Evolutionary conservation across 2,888 invertebrate species (phyloP).

Genomic region (Calliphora vomitoria): DNA sequence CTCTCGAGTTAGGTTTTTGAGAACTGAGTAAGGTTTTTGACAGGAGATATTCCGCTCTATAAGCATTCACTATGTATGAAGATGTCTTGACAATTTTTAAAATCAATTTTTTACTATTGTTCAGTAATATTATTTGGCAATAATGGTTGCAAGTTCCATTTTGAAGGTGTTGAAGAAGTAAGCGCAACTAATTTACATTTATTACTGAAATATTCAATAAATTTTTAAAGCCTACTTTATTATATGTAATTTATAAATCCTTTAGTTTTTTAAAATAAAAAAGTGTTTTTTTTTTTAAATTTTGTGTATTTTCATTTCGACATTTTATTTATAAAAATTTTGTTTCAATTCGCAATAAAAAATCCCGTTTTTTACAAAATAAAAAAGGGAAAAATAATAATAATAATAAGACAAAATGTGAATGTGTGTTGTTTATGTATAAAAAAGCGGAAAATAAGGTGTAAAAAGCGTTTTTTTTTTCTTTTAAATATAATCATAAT

Average conservation of each 20-base stretch:
- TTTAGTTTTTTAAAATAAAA: neutral
- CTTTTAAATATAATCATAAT: conserved; percentile 48
- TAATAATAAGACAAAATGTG: conserved; percentile 30
- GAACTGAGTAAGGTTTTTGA: too few species aligned
- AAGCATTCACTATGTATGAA: too few species aligned
- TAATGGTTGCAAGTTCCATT: too few species aligned
- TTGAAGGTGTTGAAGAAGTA: too few species aligned
- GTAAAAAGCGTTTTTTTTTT: conserved; percentile 50
- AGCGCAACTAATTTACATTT: too few species aligned
- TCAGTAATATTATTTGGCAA: too few species aligned
- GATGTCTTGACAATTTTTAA: too few species aligned
- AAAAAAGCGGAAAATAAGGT: conserved; percentile 24
- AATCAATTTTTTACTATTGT: too few species aligned
- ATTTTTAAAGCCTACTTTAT: neutral
- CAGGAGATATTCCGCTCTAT: too few species aligned
- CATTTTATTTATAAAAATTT: conserved; percentile 7
- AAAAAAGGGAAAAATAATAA: conserved; percentile 24
- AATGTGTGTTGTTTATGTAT: conserved; percentile 43
- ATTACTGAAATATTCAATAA: neutral
- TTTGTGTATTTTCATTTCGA: neutral
- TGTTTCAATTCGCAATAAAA: neutral
- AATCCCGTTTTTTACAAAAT: neutral
- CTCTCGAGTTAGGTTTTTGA: too few species aligned
- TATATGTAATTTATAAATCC: neutral
- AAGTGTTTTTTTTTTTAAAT: neutral